phyloP scores from a whole-genome alignment of 2,113 vertebrate species.

The Malurus melanocephalus region DNA sequence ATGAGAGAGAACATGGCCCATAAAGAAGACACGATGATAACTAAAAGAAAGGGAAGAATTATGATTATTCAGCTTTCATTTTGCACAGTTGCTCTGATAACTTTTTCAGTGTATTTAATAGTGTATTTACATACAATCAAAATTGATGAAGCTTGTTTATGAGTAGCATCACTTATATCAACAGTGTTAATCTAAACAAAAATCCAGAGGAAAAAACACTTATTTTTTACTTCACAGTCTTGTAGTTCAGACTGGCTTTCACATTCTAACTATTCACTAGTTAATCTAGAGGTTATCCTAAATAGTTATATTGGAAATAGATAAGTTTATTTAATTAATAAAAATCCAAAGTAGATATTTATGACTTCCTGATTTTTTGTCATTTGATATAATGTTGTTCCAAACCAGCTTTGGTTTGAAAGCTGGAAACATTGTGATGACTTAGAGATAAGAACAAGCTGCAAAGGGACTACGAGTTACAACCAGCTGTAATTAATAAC shows the following conservation, averaged over 20 bases:
- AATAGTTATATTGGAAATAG: neutral
- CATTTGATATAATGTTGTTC: neutral
- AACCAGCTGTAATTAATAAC: neutral
- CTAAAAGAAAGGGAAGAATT: neutral
- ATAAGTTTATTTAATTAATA: neutral
- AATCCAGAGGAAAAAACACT: neutral
- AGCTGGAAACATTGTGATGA: neutral
- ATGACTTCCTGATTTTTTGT: neutral
- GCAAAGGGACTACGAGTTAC: neutral
- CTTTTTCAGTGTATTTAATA: neutral
- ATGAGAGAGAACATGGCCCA: neutral
- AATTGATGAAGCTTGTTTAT: neutral
- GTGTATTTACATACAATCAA: neutral
- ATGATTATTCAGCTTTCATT: neutral
- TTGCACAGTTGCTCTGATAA: neutral
- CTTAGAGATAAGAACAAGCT: neutral
- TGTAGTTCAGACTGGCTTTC: neutral
- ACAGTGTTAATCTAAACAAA: neutral
- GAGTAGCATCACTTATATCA: neutral
- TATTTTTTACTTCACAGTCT: neutral
- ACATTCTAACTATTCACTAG: neutral
- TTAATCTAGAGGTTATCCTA: neutral
- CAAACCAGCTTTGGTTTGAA: neutral
- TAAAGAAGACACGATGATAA: slow-evolving; percentile 1
- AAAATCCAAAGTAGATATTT: neutral